Conservation (phyloP, 2,113 vertebrate genomes). For the Burhinus oedicnemus region DNA sequence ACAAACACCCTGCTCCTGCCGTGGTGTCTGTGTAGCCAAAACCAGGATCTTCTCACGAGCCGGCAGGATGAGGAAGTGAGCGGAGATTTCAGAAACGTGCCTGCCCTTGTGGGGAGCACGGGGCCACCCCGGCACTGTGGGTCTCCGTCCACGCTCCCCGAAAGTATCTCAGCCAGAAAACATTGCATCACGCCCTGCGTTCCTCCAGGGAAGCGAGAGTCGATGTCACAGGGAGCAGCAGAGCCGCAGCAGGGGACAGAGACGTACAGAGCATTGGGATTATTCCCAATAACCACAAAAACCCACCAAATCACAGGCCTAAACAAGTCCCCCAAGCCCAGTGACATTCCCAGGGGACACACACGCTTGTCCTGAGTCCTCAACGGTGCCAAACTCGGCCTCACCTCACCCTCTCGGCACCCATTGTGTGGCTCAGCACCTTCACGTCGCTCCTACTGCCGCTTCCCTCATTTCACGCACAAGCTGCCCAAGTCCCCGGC, state of each 20-base stretch:
- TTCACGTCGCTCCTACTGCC: background rate
- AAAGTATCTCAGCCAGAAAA: background rate
- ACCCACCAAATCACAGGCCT: background rate
- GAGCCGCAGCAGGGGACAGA: background rate
- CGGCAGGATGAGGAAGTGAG: background rate
- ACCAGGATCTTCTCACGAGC: background rate
- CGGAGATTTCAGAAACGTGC: rapidly evolving
- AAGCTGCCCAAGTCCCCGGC: background rate
- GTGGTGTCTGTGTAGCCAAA: background rate
- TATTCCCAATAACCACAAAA: background rate
- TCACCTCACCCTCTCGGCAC: rapidly evolving
- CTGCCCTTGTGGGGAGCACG: rapidly evolving
- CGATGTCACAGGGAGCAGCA: background rate
- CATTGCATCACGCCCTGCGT: rapidly evolving
- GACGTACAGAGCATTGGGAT: rapidly evolving
- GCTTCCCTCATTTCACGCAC: background rate
- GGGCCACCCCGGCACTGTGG: rapidly evolving
- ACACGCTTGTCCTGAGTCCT: background rate
- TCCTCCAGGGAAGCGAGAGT: background rate
- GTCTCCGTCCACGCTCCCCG: rapidly evolving
- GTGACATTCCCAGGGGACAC: rapidly evolving
- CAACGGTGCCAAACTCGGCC: rapidly evolving
- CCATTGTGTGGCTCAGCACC: background rate
- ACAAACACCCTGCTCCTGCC: background rate
- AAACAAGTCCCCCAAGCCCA: background rate